Evolutionary conservation across 2,888 invertebrate species (phyloP).

Genomic region (Nomada hirtipes): DNA sequence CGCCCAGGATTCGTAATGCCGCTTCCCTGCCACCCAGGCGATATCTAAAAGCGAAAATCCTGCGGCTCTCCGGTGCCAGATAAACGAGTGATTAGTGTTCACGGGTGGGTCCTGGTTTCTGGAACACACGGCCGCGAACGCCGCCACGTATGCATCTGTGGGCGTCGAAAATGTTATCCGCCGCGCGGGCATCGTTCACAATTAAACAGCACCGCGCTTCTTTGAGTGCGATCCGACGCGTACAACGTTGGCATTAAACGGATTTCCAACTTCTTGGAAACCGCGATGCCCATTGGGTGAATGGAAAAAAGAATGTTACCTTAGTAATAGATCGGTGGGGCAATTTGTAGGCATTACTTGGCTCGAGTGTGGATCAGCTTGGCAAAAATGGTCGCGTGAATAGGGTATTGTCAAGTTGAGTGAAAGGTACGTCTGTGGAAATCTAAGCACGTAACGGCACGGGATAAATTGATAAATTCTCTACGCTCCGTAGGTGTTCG

Average conservation of each 20-base stretch:
- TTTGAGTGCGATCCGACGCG: conserved; percentile 8
- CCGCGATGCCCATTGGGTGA: background rate
- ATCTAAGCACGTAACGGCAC: background rate
- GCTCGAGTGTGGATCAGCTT: background rate
- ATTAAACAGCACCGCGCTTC: conserved; percentile 39
- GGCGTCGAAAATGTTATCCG: conserved; percentile 51
- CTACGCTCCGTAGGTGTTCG: background rate
- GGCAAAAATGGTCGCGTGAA: conserved; percentile 8
- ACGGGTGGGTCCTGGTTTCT: conserved; percentile 44
- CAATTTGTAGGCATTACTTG: conserved; percentile 17
- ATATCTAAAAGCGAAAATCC: conserved; percentile 68
- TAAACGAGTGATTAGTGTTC: conserved; percentile 63
- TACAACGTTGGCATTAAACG: conserved; percentile 49
- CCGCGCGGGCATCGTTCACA: conserved; percentile 11
- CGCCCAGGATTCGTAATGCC: conserved; percentile 61
- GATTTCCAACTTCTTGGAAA: conserved; percentile 39
- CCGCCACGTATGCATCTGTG: conserved; percentile 29
- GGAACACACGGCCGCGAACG: conserved; percentile 41
- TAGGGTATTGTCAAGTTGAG: conserved; percentile 22
- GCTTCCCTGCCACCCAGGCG: conserved; percentile 53
- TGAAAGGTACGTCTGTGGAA: conserved; percentile 28
- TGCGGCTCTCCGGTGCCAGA: conserved; percentile 48
- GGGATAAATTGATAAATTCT: conserved; percentile 16
- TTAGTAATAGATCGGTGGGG: conserved; percentile 19
- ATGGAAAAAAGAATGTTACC: background rate